A percentile compares a stretch with the other conserved stretches of the same genome.
Conservation (phyloP, 2,888 invertebrate genomes). For the Conchocele bisecta region DNA sequence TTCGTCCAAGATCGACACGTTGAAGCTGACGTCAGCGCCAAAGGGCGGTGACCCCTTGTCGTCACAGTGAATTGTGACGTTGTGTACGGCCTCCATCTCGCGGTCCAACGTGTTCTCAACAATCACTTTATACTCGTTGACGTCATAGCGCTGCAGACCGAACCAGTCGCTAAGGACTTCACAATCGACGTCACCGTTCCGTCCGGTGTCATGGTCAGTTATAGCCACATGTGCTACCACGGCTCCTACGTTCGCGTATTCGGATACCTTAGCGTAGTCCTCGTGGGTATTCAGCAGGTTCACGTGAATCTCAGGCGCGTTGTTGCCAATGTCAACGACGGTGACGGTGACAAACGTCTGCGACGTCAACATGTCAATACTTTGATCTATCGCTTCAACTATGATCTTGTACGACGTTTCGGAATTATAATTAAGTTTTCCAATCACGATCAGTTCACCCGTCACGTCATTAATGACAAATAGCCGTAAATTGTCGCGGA, state of each 20-base stretch:
- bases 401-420: slow-evolving; percentile 57
- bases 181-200: slow-evolving; percentile 68
- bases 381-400: slow-evolving; percentile 60
- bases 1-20: slow-evolving; percentile 88
- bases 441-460: slow-evolving; percentile 61
- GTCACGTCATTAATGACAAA: slow-evolving; percentile 60
- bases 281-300: slow-evolving; percentile 52
- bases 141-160: slow-evolving; percentile 56
- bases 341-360: slow-evolving; percentile 62
- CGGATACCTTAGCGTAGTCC: slow-evolving; percentile 52
- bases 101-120: slow-evolving; percentile 59
- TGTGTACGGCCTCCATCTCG: slow-evolving; percentile 43
- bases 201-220: slow-evolving; percentile 61
- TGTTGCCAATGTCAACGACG: slow-evolving; percentile 94
- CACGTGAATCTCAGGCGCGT: slow-evolving; percentile 88
- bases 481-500: slow-evolving; percentile 44
- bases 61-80: slow-evolving; percentile 52
- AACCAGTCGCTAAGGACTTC: slow-evolving; percentile 51
- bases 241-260: slow-evolving; percentile 65
- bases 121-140: slow-evolving; percentile 63
- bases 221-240: slow-evolving; percentile 65
- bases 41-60: slow-evolving; percentile 64
- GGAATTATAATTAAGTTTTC: slow-evolving; percentile 40
- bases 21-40: slow-evolving; percentile 39
- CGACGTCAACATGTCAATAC: slow-evolving; percentile 57